phyloP scores from a whole-genome alignment of 1,140 invertebrate genomes.

The Zelostemma sp. region DNA sequence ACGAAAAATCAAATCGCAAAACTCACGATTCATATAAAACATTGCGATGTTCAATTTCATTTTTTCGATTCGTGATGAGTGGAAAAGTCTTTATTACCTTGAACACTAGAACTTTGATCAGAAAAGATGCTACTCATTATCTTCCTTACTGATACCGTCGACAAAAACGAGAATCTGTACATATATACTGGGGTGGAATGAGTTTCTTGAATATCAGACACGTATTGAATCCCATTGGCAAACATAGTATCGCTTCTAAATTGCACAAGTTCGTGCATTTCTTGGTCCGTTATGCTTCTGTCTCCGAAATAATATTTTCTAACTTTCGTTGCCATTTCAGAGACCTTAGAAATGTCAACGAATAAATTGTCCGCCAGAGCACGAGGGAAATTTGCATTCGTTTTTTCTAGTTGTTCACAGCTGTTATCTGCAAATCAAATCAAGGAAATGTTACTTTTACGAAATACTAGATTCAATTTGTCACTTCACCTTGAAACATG shows the following conservation, averaged over 20 bases:
- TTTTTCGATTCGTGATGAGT: too few relatives aligned
- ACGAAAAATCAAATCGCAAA: too few relatives aligned
- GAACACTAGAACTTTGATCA: slow-evolving; percentile 33
- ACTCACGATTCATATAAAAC: too few relatives aligned
- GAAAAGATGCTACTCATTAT: slow-evolving; percentile 8
- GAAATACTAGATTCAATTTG: neutral
- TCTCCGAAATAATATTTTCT: slow-evolving; percentile 69
- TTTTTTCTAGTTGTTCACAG: neutral
- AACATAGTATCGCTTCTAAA: slow-evolving; percentile 66
- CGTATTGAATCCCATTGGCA: slow-evolving; percentile 55
- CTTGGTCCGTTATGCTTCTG: slow-evolving; percentile 48
- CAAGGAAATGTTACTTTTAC: neutral
- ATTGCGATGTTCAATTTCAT: too few relatives aligned
- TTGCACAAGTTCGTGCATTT: slow-evolving; percentile 53
- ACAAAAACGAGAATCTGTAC: slow-evolving; percentile 64
- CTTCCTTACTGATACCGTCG: slow-evolving; percentile 22
- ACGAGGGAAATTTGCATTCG: slow-evolving; percentile 16
- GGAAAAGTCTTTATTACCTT: too few relatives aligned
- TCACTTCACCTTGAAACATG: slow-evolving; percentile 55
- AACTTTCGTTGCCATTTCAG: slow-evolving; percentile 59
- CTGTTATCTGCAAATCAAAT: slow-evolving; percentile 13
- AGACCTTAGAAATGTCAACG: slow-evolving; percentile 5
- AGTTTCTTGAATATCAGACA: slow-evolving; percentile 58
- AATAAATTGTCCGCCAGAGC: slow-evolving; percentile 14
- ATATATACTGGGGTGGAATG: slow-evolving; percentile 59